Evolutionary conservation across 2,888 invertebrate species (phyloP), one percentile per base, ranked within the genome.

Genomic region (Drosophila mimica): DNA sequence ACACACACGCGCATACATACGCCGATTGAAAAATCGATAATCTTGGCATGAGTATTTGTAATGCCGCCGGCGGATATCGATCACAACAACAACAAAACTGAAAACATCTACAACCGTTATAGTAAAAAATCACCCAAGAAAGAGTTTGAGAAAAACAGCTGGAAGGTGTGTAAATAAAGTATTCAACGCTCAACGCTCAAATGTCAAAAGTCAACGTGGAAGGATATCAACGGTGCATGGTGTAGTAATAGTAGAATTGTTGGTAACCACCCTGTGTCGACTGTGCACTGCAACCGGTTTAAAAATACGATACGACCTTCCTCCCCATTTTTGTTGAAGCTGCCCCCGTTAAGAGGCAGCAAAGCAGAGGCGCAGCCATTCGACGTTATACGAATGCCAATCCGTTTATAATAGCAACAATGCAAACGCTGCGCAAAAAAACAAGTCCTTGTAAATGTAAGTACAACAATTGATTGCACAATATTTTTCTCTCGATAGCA

Each of bases 371-470:
- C 79, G 74, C 80, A 81, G 81, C 79, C 81, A 87, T 89, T 79
- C 81, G 74, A 79, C 89, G 87, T 65, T 72, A 83, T 74, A 84
- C 91, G 90, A 82, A 90, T 91, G 90, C 85, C 78, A 91, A 83
- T 82, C 90, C 84, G 70, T 88, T 91, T 65, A 81, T 90, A 78
- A 61, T 89, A 73, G 91, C 89, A 79, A 93, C 89, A 93, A 97
- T 98, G 97, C 97, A 98, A 96, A 97, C 97, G 92, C 95, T 98
- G 94, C 95, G 98, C 93, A 97, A 97, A 95, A 97, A 97, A 95
- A 97, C 97, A 93, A 97, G 97, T 94, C 97, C 97, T 93, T 96
- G 97, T 94, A 97, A 98, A 95, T 97, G 97, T 97, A 95, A 97
- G 97, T 97, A 93, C 68, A 40, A 11, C 6, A 34, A 30, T 31